A percentile compares a stretch with the other conserved stretches of the same genome.
These are phyloP conservation scores for Kryptopterus vitreolus DNA, from an alignment of 2,797 vertebrate genomes.

Conservation along the genomic window DNA sequence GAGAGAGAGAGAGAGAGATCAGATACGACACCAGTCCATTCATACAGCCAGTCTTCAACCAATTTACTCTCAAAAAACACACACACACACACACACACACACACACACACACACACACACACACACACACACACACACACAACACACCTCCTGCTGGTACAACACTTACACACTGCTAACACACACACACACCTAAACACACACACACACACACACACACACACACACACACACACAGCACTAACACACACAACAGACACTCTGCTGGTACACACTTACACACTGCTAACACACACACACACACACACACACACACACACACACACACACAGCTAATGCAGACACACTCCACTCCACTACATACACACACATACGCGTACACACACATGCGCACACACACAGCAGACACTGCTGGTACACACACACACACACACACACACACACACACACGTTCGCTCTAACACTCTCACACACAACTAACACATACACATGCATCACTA, in stretches of 20 bases:
- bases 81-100: background rate
- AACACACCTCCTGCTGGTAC: background rate
- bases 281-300: background rate
- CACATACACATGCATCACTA: background rate
- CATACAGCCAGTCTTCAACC: background rate
- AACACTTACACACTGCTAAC: too few species aligned
- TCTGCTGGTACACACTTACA: background rate
- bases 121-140: background rate
- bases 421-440: background rate
- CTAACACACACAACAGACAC: background rate
- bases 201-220: too few species aligned
- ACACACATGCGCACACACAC: too few species aligned
- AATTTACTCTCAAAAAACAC: background rate
- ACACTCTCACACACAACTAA: background rate
- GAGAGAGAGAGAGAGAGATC: background rate
- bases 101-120: too few species aligned
- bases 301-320: background rate
- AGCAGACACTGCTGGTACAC: too few species aligned
- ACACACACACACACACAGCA: too few species aligned
- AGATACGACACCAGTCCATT: slow-evolving; percentile 5
- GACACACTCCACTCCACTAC: too few species aligned
- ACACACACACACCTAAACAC: background rate
- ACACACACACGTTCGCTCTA: too few species aligned
- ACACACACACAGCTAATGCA: background rate
- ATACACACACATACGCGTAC: too few species aligned